These are phyloP conservation scores for Myzus persicae DNA, from an alignment of 1,140 invertebrate genomes.

Conservation along the genomic window DNA sequence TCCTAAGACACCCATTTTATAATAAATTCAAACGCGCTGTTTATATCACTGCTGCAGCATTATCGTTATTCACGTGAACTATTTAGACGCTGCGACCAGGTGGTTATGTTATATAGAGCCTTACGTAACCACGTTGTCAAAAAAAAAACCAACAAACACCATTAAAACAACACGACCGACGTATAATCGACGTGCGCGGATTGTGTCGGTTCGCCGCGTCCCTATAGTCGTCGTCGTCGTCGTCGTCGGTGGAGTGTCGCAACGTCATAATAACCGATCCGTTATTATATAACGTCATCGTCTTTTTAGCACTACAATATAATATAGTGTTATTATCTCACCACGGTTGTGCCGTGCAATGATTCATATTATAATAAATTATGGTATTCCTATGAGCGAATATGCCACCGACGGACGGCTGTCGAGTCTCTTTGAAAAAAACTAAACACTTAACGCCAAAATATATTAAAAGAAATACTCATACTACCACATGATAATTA, in stretches of 20 bases:
- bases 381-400: neutral
- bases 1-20: neutral
- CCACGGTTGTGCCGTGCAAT: too few species aligned
- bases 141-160: neutral
- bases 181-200: neutral
- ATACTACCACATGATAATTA: neutral
- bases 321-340: slow-evolving; percentile 8
- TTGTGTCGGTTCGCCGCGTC: slow-evolving; percentile 17
- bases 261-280: slow-evolving; percentile 32
- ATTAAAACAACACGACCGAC: slow-evolving; percentile 39
- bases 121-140: slow-evolving; percentile 12
- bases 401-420: neutral
- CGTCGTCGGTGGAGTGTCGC: neutral
- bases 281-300: slow-evolving; percentile 19
- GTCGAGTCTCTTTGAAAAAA: neutral
- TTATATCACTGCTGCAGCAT: neutral
- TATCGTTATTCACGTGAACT: slow-evolving; percentile 27
- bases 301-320: neutral
- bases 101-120: neutral
- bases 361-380: neutral
- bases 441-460: neutral
- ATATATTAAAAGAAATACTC: neutral
- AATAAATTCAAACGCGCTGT: neutral
- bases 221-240: neutral
- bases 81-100: slow-evolving; percentile 16